A percentile compares a stretch with the other conserved stretches of the same genome.
These are phyloP conservation scores for Ridgeia piscesae DNA, from an alignment of 1,140 invertebrate genomes.

Conservation along the genomic window DNA sequence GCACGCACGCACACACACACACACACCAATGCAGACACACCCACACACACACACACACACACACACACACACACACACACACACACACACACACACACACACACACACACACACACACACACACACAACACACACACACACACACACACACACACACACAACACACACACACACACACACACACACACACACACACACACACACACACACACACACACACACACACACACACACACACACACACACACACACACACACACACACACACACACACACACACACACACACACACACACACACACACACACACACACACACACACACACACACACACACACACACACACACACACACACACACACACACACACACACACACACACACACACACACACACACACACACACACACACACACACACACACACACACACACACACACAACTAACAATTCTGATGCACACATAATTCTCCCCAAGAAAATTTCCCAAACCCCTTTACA, in stretches of 20 bases:
- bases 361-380: neutral
- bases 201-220: constrained; percentile 13
- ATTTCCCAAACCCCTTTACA: neutral
- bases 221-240: constrained; percentile 14
- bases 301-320: no score
- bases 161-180: no score
- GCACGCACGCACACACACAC: no score
- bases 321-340: no score
- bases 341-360: no score
- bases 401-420: constrained; percentile 14
- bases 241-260: constrained; percentile 14
- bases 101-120: constrained; percentile 14
- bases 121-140: neutral
- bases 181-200: neutral
- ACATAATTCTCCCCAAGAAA: neutral
- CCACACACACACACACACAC: neutral
- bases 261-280: neutral
- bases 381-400: constrained; percentile 13
- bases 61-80: constrained; percentile 10
- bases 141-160: no score
- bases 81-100: constrained; percentile 14
- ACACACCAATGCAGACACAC: no score
- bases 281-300: no score
- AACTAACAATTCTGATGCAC: neutral
- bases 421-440: constrained; percentile 14